phyloP scores from a whole-genome alignment of 1,140 invertebrate genomes.

The Rhyacophila brunnea region DNA sequence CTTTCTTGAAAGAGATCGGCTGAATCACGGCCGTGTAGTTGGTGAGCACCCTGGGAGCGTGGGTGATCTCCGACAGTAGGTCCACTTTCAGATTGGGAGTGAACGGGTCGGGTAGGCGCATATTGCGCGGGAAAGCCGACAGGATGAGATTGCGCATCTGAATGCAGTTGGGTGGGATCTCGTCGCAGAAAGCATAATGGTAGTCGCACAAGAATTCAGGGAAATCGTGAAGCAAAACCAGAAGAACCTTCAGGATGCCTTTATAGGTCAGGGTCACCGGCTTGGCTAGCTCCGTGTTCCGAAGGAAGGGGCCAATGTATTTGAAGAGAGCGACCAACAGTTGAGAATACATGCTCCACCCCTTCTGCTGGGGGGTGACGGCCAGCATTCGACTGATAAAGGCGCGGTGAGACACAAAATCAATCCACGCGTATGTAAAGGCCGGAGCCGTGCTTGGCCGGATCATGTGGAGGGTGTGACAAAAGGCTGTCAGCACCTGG shows the following conservation, averaged over 20 bases:
- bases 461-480: slow-evolving; percentile 89
- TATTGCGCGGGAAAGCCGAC: slow-evolving; percentile 95
- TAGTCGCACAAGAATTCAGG: slow-evolving; percentile 99
- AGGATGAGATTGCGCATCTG: slow-evolving; percentile 98
- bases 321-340: slow-evolving; percentile 94
- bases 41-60: slow-evolving; percentile 84
- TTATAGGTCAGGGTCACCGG: slow-evolving; percentile 93
- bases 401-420: slow-evolving; percentile 92
- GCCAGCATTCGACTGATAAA: slow-evolving; percentile 94
- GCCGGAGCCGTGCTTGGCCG: slow-evolving; percentile 93
- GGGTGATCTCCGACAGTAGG: slow-evolving; percentile 81
- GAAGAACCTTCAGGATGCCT: slow-evolving; percentile 91
- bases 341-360: slow-evolving; percentile 88
- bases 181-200: slow-evolving; percentile 99
- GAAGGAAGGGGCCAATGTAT: slow-evolving; percentile 93
- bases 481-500: slow-evolving; percentile 86
- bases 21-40: slow-evolving; percentile 89
- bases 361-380: slow-evolving; percentile 80
- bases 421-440: slow-evolving; percentile 98
- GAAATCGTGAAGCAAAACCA: slow-evolving; percentile 97
- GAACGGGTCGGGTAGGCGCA: slow-evolving; percentile 97
- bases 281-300: slow-evolving; percentile 93
- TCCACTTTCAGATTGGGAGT: slow-evolving; percentile 97
- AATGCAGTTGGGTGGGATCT: slow-evolving; percentile 98
- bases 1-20: slow-evolving; percentile 86